Percentiles rank a stretch among this genome's conserved stretches.
Evolutionary conservation across 2,113 vertebrate species (phyloP).

Genomic region (Oxyruncus cristatus): DNA sequence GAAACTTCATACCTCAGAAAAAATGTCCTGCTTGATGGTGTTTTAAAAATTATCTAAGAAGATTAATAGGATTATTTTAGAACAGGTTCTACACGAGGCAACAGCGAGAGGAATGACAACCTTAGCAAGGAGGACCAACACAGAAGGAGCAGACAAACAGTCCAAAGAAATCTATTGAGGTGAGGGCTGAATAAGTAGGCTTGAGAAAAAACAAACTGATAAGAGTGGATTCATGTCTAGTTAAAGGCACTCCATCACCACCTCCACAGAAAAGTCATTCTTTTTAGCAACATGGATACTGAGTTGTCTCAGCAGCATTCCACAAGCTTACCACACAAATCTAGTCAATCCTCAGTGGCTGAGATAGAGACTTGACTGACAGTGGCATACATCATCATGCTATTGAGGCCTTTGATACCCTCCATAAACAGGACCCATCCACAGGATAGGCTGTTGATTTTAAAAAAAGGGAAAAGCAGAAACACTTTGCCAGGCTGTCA

Average conservation of each 20-base stretch:
- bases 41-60: not conserved
- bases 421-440: not conserved
- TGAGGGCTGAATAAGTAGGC: not conserved
- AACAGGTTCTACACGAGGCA: not conserved
- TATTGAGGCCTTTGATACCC: not conserved
- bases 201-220: not conserved
- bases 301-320: not conserved
- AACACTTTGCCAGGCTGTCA: not conserved
- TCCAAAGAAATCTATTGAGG: not conserved
- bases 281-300: not conserved
- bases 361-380: not conserved
- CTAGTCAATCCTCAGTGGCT: not conserved
- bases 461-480: not conserved
- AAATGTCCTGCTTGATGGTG: not conserved
- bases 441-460: not conserved
- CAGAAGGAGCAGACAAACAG: not conserved
- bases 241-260: not conserved
- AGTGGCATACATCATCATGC: not conserved
- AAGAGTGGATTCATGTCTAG: not conserved
- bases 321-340: not conserved
- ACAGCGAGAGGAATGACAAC: not conserved
- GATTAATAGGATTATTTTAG: not conserved
- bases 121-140: not conserved
- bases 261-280: not conserved
- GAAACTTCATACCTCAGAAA: not conserved